Evolutionary conservation across 2,888 invertebrate genomes (phyloP), one percentile per base, ranked within the genome.

Genomic region (Protophormia terraenovae): DNA sequence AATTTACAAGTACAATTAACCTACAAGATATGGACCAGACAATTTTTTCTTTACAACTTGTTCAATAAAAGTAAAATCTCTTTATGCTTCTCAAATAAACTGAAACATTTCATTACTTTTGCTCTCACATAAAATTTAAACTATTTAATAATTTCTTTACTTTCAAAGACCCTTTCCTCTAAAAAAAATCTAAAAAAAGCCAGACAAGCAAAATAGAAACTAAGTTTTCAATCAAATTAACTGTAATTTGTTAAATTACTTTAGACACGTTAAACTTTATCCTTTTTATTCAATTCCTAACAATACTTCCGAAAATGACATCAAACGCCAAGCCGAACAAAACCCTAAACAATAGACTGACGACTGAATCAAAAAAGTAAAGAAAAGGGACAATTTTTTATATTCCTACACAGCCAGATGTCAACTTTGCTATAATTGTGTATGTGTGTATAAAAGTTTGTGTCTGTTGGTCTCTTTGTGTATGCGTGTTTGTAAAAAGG

Each of bases 171-270:
- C 32, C 32, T 8, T 32, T 3, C 32, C 32, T 6, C 7, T 32
- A 32, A 32, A 32, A 3, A n/a, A 45, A n/a, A 45, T n/a, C 8
- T 19, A 16, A 41, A 64, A 67, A 76, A 50, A 7, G 27, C 19
- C 66, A 72, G 47, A 69, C 67, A 72, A 53, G 41, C 41, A 71
- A 24, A 76, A 12, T 29, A 14, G 27, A 60, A 71, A 79, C 53
- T 8, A 80, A 84, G 76, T 84, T 80, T 84, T 50, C 72, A 76
- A 84, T 80, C 80, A 84, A 77, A 80, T 84, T 84, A 84, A 76
- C 50, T 58, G 50, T 72, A 84, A 84, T 84, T 80, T 84, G 76
- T 72, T 72, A 84, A 84, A 80, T 84, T 75, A 72, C 66, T 76
- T 84, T 84, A 79, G 79, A 75, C 84, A 80, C 84, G 84, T 75